Evolutionary conservation across 2,113 vertebrate genomes (phyloP).

Genomic region (Xiphophorus couchianus): DNA sequence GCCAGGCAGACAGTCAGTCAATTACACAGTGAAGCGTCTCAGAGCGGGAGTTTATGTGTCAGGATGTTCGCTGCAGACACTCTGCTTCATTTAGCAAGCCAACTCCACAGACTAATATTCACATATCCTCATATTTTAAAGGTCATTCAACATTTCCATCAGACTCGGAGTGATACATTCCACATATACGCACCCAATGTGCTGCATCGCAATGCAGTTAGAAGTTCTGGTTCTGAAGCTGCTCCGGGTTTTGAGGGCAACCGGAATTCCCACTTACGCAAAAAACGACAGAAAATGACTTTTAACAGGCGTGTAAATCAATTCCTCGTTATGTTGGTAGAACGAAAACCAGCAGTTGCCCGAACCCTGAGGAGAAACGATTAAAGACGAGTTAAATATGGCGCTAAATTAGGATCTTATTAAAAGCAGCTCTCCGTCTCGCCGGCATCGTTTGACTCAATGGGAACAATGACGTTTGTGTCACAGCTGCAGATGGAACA

Average conservation of each 20-base stretch:
- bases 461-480: too few species aligned
- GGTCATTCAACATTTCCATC: constrained; percentile 4
- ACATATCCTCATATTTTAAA: constrained; percentile 4
- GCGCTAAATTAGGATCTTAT: constrained; percentile 31
- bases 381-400: constrained; percentile 11
- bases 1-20: constrained; percentile 52
- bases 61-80: constrained; percentile 25
- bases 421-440: not conserved
- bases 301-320: constrained; percentile 35
- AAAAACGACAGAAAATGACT: constrained; percentile 28
- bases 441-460: not conserved
- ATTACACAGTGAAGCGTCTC: constrained; percentile 46
- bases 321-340: constrained; percentile 7
- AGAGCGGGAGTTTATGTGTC: constrained; percentile 18
- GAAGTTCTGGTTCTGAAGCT: constrained; percentile 18
- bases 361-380: constrained; percentile 13
- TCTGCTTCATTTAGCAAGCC: constrained; percentile 43
- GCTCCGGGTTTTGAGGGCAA: constrained; percentile 4
- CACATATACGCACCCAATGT: not conserved
- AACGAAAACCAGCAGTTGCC: constrained; percentile 21
- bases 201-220: constrained; percentile 15
- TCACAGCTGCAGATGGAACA: too few species aligned
- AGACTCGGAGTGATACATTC: not conserved
- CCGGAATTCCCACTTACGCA: constrained; percentile 10
- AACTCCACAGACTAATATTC: constrained; percentile 4